Conservation (phyloP, 2,888 invertebrate genomes). For the Mactromeris polynyma region DNA sequence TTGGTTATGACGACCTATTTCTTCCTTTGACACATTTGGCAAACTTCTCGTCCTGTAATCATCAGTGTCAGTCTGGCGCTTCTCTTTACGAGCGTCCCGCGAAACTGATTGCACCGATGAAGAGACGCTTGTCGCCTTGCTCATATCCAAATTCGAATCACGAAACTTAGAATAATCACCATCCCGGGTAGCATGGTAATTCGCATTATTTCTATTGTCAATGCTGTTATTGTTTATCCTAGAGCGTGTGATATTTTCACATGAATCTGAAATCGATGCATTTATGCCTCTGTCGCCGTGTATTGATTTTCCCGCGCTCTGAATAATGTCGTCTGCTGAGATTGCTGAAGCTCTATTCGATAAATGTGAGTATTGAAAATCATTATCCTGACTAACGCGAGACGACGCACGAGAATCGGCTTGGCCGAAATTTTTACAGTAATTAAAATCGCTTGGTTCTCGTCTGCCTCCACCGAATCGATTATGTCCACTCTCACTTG, state of each 20-base stretch:
- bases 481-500: conserved; percentile 54
- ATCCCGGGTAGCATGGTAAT: conserved; percentile 6
- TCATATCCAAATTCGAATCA: conserved; percentile 55
- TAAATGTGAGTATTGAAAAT: conserved; percentile 33
- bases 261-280: conserved; percentile 57
- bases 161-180: conserved; percentile 27
- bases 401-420: conserved; percentile 11
- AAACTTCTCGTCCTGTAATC: conserved; percentile 40
- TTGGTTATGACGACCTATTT: neutral
- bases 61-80: conserved; percentile 2
- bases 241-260: conserved; percentile 30
- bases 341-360: conserved; percentile 8
- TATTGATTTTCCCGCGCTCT: conserved; percentile 67
- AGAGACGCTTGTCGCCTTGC: conserved; percentile 47
- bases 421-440: neutral
- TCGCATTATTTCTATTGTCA: neutral
- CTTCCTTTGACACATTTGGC: conserved; percentile 40
- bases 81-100: conserved; percentile 34
- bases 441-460: neutral
- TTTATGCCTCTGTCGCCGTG: conserved; percentile 33
- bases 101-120: conserved; percentile 47
- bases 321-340: conserved; percentile 56
- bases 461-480: conserved; percentile 25
- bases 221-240: conserved; percentile 28
- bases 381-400: conserved; percentile 18